A percentile compares a stretch with the other conserved stretches of the same genome.
These are phyloP conservation scores for Geodia barretti DNA, from an alignment of 37 sponge, comb jelly and placozoan species.

Conservation along the genomic window DNA sequence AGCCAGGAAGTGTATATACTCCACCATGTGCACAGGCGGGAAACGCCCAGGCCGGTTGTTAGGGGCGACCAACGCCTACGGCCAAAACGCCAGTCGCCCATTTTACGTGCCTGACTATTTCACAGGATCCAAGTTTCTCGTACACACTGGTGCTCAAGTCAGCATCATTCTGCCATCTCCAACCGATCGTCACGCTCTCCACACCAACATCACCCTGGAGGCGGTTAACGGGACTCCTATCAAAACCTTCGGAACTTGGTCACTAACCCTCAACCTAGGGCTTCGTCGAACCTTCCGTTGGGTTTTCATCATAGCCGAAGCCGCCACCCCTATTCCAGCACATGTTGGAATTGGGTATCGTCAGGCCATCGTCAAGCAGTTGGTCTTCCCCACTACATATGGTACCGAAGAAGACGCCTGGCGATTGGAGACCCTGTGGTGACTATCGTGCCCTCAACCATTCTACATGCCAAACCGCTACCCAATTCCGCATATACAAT, in stretches of 20 bases:
- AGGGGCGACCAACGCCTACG: slow-evolving; percentile 43
- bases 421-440: slow-evolving; percentile 78
- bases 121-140: slow-evolving; percentile 18
- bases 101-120: slow-evolving; percentile 30
- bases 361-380: slow-evolving; percentile 59
- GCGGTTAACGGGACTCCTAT: slow-evolving; percentile 22
- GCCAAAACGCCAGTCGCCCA: slow-evolving; percentile 57
- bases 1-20: slow-evolving; percentile 44
- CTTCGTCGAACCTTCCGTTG: slow-evolving; percentile 37
- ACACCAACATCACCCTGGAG: background rate
- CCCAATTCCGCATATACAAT: too few species aligned
- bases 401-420: slow-evolving; percentile 61
- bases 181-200: background rate
- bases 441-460: slow-evolving; percentile 73
- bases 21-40: slow-evolving; percentile 37
- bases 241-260: slow-evolving; percentile 9
- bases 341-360: slow-evolving; percentile 70
- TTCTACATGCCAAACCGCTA: background rate
- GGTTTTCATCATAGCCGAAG: slow-evolving; percentile 54
- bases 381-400: slow-evolving; percentile 77
- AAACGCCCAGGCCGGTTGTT: slow-evolving; percentile 64
- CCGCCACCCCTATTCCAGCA: slow-evolving; percentile 37
- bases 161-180: slow-evolving; percentile 47
- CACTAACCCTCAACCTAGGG: slow-evolving; percentile 41
- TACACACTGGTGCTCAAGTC: too few species aligned